These are phyloP conservation scores for Vicugna pacos DNA, from an alignment of 2,113 vertebrate genomes.

Conservation along the genomic window DNA sequence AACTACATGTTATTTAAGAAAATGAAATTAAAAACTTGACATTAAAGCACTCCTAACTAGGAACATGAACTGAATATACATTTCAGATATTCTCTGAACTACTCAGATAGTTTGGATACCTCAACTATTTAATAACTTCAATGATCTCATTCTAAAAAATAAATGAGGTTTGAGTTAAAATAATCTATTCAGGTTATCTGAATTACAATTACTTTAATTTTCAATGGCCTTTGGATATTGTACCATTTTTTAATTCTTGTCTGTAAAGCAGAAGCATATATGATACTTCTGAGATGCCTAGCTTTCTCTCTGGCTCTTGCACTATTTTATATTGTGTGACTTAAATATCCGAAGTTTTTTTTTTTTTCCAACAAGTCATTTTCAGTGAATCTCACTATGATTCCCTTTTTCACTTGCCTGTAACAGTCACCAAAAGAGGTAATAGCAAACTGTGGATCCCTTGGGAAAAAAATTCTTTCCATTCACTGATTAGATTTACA, in stretches of 20 bases:
- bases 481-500: conserved; percentile 91
- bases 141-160: not conserved
- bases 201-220: not conserved
- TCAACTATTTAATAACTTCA: conserved; percentile 10
- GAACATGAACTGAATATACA: not conserved
- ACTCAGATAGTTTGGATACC: not conserved
- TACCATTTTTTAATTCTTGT: not conserved
- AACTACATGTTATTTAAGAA: not conserved
- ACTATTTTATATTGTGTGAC: not conserved
- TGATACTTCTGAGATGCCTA: not conserved
- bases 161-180: not conserved
- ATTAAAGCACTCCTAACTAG: not conserved
- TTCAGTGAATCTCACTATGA: not conserved
- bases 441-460: conserved; percentile 95
- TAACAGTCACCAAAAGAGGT: conserved; percentile 92
- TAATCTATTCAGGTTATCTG: not conserved
- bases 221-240: not conserved
- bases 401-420: conserved; percentile 87
- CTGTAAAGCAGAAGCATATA: not conserved
- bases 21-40: conserved; percentile 53
- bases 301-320: not conserved
- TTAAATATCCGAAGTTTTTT: not conserved
- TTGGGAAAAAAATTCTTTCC: conserved; percentile 96
- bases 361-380: conserved; percentile 2
- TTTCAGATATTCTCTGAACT: not conserved